phyloP scores from a whole-genome alignment of 2,113 vertebrate species.

The Sprattus sprattus region DNA sequence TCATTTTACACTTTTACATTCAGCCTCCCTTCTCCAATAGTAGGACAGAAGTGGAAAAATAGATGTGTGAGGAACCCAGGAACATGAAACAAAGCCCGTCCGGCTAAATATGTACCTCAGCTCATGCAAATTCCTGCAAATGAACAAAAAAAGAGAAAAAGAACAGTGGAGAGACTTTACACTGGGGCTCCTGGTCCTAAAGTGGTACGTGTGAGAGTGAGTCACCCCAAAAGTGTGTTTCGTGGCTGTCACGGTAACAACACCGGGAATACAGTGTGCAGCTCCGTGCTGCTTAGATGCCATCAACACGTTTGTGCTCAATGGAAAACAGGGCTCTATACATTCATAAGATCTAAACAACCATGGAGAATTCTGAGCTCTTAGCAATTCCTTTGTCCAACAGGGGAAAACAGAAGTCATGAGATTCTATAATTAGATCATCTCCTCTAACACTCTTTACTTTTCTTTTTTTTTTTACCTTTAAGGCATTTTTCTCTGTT shows the following conservation, averaged over 20 bases:
- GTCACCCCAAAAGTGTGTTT: slow-evolving; percentile 18
- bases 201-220: slow-evolving; percentile 9
- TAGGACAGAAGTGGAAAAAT: not conserved
- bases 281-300: slow-evolving; percentile 13
- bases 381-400: slow-evolving; percentile 32
- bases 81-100: not conserved
- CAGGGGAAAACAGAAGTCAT: not conserved
- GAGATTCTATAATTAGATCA: slow-evolving; percentile 52
- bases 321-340: slow-evolving; percentile 28
- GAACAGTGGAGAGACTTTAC: too few species aligned
- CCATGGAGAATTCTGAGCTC: slow-evolving; percentile 33
- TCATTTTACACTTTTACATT: not conserved
- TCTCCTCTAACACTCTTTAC: slow-evolving; percentile 40
- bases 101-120: not conserved
- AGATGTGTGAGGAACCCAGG: not conserved
- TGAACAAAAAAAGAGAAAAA: not conserved
- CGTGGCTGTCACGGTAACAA: slow-evolving; percentile 24
- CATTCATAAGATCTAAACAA: slow-evolving; percentile 29
- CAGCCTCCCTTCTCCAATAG: not conserved
- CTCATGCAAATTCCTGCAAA: slow-evolving; percentile 1
- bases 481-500: slow-evolving; percentile 20
- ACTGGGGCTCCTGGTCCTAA: too few species aligned
- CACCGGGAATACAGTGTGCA: not conserved
- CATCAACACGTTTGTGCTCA: not conserved
- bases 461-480: slow-evolving; percentile 38